These are phyloP conservation scores for Catagonus wagneri DNA, from an alignment of 2,113 vertebrate genomes.

Conservation along the genomic window DNA sequence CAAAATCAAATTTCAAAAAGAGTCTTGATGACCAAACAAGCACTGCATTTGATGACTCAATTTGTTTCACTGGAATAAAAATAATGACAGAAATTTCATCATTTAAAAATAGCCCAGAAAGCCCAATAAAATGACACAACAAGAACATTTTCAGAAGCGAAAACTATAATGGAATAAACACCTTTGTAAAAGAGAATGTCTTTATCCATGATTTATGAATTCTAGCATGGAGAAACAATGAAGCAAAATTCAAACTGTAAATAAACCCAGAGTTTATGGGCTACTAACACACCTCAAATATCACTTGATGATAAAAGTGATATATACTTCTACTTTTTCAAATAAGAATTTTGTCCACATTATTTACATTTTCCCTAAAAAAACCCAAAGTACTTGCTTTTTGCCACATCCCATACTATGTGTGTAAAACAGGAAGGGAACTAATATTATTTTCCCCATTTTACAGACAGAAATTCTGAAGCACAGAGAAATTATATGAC, in stretches of 20 bases:
- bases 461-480: background rate
- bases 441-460: background rate
- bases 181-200: background rate
- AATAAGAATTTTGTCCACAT: background rate
- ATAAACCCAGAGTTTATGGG: background rate
- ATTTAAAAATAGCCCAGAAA: constrained; percentile 40
- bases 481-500: background rate
- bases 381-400: background rate
- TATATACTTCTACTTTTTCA: background rate
- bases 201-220: background rate
- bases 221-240: background rate
- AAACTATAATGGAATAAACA: background rate
- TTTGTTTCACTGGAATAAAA: constrained; percentile 42
- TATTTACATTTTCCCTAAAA: background rate
- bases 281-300: background rate
- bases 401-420: background rate
- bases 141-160: constrained; percentile 41
- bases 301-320: background rate
- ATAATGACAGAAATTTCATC: background rate
- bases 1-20: background rate
- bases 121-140: background rate
- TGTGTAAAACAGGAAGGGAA: background rate
- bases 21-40: background rate
- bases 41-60: background rate
- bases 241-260: constrained; percentile 1